phyloP scores from a whole-genome alignment of 2,888 invertebrate species.

The Rhimphoctona megacephalus region DNA sequence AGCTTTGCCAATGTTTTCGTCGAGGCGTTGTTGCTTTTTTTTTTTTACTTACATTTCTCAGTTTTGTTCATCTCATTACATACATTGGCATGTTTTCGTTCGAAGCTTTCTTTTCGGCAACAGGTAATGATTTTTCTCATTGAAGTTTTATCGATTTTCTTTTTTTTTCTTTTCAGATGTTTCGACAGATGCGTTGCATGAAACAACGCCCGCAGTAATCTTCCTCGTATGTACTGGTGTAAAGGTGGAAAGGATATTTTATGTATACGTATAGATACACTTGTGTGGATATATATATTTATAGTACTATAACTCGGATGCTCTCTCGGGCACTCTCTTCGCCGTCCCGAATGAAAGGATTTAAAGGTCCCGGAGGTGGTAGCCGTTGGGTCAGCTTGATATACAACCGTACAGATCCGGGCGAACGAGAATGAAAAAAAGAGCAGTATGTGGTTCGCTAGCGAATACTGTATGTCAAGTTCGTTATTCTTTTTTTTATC shows the following conservation, averaged over 20 bases:
- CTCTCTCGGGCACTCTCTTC: slow-evolving; percentile 33
- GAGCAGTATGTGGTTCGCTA: slow-evolving; percentile 32
- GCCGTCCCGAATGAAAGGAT: slow-evolving; percentile 66
- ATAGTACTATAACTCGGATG: slow-evolving; percentile 5
- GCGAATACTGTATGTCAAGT: slow-evolving; percentile 46
- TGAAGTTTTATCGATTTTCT: slow-evolving; percentile 20
- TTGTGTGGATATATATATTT: background rate
- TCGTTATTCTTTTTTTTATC: slow-evolving; percentile 28
- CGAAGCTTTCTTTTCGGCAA: background rate
- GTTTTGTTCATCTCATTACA: slow-evolving; percentile 34
- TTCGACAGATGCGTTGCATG: slow-evolving; percentile 1
- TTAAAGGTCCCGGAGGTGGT: slow-evolving; percentile 71
- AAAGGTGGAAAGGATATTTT: slow-evolving; percentile 10
- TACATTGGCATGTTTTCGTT: slow-evolving; percentile 10
- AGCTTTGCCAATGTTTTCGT: slow-evolving; percentile 53
- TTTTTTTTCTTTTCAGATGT: background rate
- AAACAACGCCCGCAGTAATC: slow-evolving; percentile 48
- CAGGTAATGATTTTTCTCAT: slow-evolving; percentile 8
- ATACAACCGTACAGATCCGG: slow-evolving; percentile 64
- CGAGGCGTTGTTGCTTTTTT: no score
- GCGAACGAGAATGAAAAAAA: slow-evolving; percentile 40
- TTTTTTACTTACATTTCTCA: slow-evolving; percentile 1
- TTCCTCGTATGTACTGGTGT: slow-evolving; percentile 12
- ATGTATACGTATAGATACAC: background rate
- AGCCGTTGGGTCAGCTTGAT: slow-evolving; percentile 64